These are phyloP conservation scores for Notothenia rossii DNA, from an alignment of 2,113 vertebrate genomes.

Conservation along the genomic window DNA sequence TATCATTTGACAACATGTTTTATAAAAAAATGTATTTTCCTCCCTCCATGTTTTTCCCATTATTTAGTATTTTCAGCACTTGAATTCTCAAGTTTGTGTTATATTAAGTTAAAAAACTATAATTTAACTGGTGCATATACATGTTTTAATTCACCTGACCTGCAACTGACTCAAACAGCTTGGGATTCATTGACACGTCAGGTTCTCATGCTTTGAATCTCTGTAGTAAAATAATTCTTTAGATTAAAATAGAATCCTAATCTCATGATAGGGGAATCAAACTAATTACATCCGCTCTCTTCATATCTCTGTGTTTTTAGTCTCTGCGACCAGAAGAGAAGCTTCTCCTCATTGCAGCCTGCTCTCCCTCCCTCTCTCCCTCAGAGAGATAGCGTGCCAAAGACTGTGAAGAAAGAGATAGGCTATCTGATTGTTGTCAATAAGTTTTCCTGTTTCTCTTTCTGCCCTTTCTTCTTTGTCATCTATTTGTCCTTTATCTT, in stretches of 20 bases:
- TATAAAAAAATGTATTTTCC: too few relatives aligned
- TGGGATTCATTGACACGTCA: slow-evolving; percentile 35
- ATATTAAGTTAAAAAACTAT: neutral
- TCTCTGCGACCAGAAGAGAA: slow-evolving; percentile 23
- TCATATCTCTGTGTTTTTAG: slow-evolving; percentile 18
- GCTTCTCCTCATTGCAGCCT: neutral
- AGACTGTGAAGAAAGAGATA: slow-evolving; percentile 26
- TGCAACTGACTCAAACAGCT: slow-evolving; percentile 28
- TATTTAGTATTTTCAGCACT: neutral
- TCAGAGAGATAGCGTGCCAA: slow-evolving; percentile 20
- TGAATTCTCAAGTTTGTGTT: neutral
- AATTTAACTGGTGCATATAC: neutral
- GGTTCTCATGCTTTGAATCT: slow-evolving; percentile 59
- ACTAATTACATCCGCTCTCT: slow-evolving; percentile 52
- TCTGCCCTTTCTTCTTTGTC: neutral
- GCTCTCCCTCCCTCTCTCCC: neutral
- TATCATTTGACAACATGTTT: too few relatives aligned
- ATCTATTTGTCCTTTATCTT: slow-evolving; percentile 2
- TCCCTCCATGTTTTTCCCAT: too few relatives aligned
- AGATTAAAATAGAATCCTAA: slow-evolving; percentile 54
- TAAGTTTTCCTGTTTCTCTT: slow-evolving; percentile 15
- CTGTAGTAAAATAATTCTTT: slow-evolving; percentile 29
- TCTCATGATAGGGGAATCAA: slow-evolving; percentile 46
- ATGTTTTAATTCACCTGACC: slow-evolving; percentile 21
- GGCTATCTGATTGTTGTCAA: slow-evolving; percentile 30